Conservation (phyloP, 64 coral and sea anemone genomes). For the Pocillopora verrucosa region DNA sequence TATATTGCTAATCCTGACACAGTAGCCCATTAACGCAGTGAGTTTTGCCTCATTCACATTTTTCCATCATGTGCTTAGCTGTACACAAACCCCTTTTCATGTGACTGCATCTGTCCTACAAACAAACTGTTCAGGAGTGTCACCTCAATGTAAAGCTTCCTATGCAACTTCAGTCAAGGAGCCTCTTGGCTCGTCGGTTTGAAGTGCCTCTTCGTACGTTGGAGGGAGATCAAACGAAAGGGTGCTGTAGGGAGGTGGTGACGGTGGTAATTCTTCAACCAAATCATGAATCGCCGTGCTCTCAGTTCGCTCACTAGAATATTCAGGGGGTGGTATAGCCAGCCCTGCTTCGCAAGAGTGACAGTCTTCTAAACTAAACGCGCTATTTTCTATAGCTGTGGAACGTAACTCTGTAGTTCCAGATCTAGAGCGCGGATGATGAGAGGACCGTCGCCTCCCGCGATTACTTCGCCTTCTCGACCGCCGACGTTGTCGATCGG, state of each 20-base stretch:
- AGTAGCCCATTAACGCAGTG: too few species aligned
- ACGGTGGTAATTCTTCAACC: neutral
- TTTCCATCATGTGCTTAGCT: neutral
- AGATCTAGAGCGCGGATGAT: neutral
- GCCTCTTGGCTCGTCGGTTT: neutral
- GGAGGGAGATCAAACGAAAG: constrained; percentile 35
- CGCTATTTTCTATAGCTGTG: constrained; percentile 2
- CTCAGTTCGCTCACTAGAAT: neutral
- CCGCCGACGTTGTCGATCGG: constrained; percentile 18
- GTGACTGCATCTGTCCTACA: neutral
- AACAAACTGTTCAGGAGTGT: neutral
- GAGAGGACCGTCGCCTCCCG: neutral
- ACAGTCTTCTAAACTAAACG: neutral
- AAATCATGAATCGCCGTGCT: neutral
- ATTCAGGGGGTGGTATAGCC: constrained; percentile 13
- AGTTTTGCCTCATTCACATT: neutral
- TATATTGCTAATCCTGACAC: too few species aligned
- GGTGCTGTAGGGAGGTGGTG: constrained; percentile 11
- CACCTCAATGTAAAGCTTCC: neutral
- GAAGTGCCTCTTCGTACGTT: constrained; percentile 17
- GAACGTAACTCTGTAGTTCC: neutral
- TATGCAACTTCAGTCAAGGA: neutral
- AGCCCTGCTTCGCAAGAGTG: neutral
- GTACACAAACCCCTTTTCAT: neutral
- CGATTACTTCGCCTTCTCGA: constrained; percentile 16